Evolutionary conservation across 2,797 vertebrate species (phyloP).

Genomic region (Falco cherrug): DNA sequence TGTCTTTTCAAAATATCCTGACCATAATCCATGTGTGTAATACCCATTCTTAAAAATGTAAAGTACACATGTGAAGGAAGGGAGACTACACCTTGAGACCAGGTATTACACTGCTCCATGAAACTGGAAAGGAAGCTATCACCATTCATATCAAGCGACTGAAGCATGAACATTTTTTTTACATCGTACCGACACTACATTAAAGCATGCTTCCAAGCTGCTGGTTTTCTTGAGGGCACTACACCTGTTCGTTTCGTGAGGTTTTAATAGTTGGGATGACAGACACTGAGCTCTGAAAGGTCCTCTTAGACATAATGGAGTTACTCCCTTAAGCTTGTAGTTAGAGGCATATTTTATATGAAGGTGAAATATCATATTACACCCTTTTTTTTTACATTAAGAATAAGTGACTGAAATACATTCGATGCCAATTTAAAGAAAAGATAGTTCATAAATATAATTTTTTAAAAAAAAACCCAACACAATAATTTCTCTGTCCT

Average conservation of each 20-base stretch:
- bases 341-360: too few relatives aligned
- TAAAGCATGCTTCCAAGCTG: neutral
- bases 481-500: neutral
- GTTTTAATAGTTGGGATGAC: slow-evolving; percentile 5
- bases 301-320: neutral
- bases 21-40: neutral
- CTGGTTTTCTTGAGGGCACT: neutral
- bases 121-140: slow-evolving; percentile 23
- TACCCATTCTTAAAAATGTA: neutral
- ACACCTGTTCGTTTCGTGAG: slow-evolving; percentile 8
- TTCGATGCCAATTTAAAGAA: slow-evolving; percentile 23
- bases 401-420: neutral
- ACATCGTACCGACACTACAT: neutral
- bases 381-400: too few relatives aligned
- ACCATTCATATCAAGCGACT: neutral
- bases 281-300: neutral
- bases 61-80: neutral
- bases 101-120: neutral
- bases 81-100: neutral
- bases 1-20: slow-evolving; percentile 7
- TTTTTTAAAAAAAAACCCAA: neutral
- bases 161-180: neutral
- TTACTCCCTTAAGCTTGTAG: slow-evolving; percentile 45
- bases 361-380: too few relatives aligned
- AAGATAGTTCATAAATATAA: neutral